Evolutionary conservation across 2,888 invertebrate genomes (phyloP), one percentile per base, ranked within the genome.

Genomic region (Macroteleia sp.): DNA sequence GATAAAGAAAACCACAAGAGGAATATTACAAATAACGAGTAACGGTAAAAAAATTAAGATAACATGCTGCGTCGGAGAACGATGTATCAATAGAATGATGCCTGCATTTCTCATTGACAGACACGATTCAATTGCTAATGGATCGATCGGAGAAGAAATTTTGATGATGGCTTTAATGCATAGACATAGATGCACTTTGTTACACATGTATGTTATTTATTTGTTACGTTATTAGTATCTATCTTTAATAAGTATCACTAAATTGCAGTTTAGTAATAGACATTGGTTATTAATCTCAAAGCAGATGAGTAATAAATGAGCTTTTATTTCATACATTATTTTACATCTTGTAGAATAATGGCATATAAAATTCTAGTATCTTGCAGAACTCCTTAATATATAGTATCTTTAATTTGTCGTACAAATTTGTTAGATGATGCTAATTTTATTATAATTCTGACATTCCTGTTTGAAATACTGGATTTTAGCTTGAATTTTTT

Each of bases 1-100:
- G 62, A 64, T 50, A 61, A 46, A 56, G 48, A 66, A 46, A 75
- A 50, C 67, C 32, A 34, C 44, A 6, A 52, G 46, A 44, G 36
- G 44, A 61, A 56, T 48, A 34, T 70, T 42, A 39, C 30, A 48
- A 59, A 59, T 50, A 61, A 70, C 59, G 42, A 59, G 41, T 52
- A 59, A 46, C 22, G 41, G 56, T 10, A 20, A 39, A 64, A 42
- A 44, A 52, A 54, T n/a, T n/a, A 1, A 44, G 41, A 52, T 50
- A 34, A 22, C 42, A 17, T 20, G 20, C n/a, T 28, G 44, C 30
- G 20, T 44, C 52, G 4, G n/a, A 12, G 9, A 25, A 34, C 22
- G 19, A 17, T 25, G 28, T 22, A 36, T 19, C 54, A 32, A 12
- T 17, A 28, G n/a, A 32, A 52, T 32, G 25, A 22, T 22, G 20